Base-by-base conservation (phyloP, 2,888 invertebrate genomes). In the Selenia dentaria region DNA sequence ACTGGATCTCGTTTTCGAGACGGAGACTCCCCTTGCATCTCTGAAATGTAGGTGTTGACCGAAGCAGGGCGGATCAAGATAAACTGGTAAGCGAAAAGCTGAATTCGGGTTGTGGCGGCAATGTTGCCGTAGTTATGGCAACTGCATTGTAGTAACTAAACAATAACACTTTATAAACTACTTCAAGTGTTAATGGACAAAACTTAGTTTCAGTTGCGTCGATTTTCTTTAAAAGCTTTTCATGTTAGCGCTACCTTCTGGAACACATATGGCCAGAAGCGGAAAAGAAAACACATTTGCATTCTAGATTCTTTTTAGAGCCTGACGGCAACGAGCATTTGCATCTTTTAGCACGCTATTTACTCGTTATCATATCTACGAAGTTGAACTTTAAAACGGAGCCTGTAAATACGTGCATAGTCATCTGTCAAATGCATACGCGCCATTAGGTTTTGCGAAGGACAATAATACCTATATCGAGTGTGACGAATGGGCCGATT, bases 91-190 rank as follows among this genome's bases (percentile, higher is more conserved):
- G 31, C 28, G 29, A 24, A 11, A 27, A 49, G 33, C 38, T 51
- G 54, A 58, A 61, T 62, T 62, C 37, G 57, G 51, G 14, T 46
- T 43, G 31, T 39, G 37, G 37, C 34, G 45, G 55, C 54, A 58
- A 35, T 43, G 57, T 59, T 54, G 49, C 54, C 27, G 43, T 53
- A 34, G 45, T 59, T 51, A 57, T 42, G 39, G 54, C 54, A 49
- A 54, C 58, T 62, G 56, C 55, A 51, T 45, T 44, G 40, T 55
- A 45, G 39, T 58, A 51, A 57, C 50, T 45, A 55, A 64, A 62
- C 57, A 56, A 59, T 61, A 52, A 62, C 51, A 48, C 26, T 60
- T 56, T 57, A 43, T 53, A 42, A 51, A 58, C 44, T 46, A 43
- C 42, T 51, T 51, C 41, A 43, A 32, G 40, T 48, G 47, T 28